A percentile compares a stretch with the other conserved stretches of the same genome.
phyloP scores from a whole-genome alignment of 92 coral and sea anemone genomes.

The Porites divaricata region DNA sequence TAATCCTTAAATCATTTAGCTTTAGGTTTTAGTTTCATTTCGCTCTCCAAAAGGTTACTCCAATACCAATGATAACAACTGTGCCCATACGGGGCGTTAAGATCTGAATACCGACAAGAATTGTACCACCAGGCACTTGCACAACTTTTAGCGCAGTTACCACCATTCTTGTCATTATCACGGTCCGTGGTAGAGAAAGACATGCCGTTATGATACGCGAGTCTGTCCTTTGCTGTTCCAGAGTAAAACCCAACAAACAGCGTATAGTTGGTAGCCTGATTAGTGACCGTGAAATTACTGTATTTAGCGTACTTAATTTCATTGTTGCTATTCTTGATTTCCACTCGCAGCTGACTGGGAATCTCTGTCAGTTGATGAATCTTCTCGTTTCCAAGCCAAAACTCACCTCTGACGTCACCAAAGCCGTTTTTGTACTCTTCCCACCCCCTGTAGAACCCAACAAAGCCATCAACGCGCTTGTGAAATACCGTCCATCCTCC shows the following conservation, averaged over 20 bases:
- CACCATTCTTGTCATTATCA: not conserved
- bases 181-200: not conserved
- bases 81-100: not conserved
- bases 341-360: slow-evolving; percentile 55
- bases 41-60: not conserved
- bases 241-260: no score
- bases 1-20: no score
- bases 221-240: not conserved
- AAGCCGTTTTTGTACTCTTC: no score
- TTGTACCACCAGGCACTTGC: not conserved
- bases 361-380: slow-evolving; percentile 68
- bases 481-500: no score
- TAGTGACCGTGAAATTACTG: slow-evolving; percentile 28
- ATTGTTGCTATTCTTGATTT: slow-evolving; percentile 35
- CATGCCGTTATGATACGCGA: not conserved
- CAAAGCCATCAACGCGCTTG: no score
- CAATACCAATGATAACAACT: not conserved
- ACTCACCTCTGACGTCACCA: no score
- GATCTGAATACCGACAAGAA: not conserved
- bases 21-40: slow-evolving; percentile 4
- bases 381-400: slow-evolving; percentile 35
- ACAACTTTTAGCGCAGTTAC: not conserved
- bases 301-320: slow-evolving; percentile 16
- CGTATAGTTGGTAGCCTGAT: slow-evolving; percentile 48
- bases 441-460: no score